Base-by-base conservation (phyloP, 1,140 invertebrate species). In the Drosophila grimshawi region DNA sequence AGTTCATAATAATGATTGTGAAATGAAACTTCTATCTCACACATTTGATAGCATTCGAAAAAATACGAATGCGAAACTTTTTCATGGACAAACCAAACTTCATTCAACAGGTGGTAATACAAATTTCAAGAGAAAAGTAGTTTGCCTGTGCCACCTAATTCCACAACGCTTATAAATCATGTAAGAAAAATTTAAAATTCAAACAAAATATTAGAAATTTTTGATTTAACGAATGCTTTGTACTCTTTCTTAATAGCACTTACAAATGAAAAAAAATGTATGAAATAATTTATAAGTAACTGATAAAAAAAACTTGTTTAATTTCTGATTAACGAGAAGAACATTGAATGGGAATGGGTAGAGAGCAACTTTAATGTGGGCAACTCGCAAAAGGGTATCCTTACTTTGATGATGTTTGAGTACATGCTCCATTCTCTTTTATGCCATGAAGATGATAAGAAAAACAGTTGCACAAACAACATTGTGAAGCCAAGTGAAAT, bases 401-500 rank as follows among this genome's bases (percentile, higher is more conserved):
- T 33, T 51, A 61, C 46, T 55, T 53, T 37, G 29, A 69, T 74
- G 73, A 62, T 69, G 19, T 19, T 19, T 19, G 71, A 52, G 49
- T 53, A 67, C 43, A 57, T 68, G 51, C 43, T 27, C n/a, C 53
- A 49, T n/a, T 6, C 62, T 33, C 43, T 33, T 32, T 75, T 52
- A 61, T 19, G 43, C 27, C 29, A 27, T 56, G 61, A 39, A 45
- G 52, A 75, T 66, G 61, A 56, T 57, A 61, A 69, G 43, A 64
- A 60, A 69, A 75, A 51, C 51, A 63, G 39, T 53, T 29, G 32
- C 11, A 43, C n/a, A 46, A 74, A 61, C 52, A 64, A 70, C 72
- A 76, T 59, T 74, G 64, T 57, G 57, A 59, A 77, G 67, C 70
- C 70, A 69, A 74, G 76, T 56, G 71, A 78, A 78, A 75, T 69